Conservation (phyloP, 2,888 invertebrate species). For the Hypercompe scribonia region DNA sequence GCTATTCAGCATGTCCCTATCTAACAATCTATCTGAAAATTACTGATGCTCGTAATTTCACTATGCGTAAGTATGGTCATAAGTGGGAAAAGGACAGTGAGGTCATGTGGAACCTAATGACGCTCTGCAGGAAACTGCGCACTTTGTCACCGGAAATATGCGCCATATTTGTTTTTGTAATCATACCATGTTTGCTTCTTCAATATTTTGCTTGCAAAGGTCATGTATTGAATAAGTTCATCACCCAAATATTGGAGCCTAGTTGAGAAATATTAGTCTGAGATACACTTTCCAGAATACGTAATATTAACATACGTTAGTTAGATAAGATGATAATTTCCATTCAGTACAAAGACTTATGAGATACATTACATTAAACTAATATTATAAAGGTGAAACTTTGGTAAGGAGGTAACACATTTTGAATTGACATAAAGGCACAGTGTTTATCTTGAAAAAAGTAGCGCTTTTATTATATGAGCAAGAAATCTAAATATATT, state of each 20-base stretch:
- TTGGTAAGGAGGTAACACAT: too few relatives aligned
- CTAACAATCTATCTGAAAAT: not conserved
- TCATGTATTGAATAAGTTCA: not conserved
- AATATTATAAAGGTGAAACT: too few relatives aligned
- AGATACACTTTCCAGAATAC: not conserved
- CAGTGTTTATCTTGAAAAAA: too few relatives aligned
- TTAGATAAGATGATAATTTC: too few relatives aligned
- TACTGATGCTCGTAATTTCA: not conserved
- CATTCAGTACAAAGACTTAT: too few relatives aligned
- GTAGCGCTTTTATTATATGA: too few relatives aligned
- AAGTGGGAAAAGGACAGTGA: slow-evolving; percentile 1
- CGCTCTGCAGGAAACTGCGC: slow-evolving; percentile 40
- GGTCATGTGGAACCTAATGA: slow-evolving; percentile 31
- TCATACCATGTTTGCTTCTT: slow-evolving; percentile 35
- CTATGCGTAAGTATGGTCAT: slow-evolving; percentile 14
- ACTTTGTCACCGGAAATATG: slow-evolving; percentile 41
- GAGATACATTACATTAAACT: too few relatives aligned
- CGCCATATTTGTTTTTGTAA: slow-evolving; percentile 43
- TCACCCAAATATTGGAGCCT: not conserved
- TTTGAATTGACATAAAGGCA: too few relatives aligned
- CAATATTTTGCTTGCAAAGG: not conserved
- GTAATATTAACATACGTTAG: too few relatives aligned
- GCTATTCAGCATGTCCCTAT: not conserved
- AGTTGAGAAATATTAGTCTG: not conserved
- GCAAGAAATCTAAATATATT: too few relatives aligned